phyloP scores from a whole-genome alignment of 2,113 vertebrate species.

The Tupaia tana region DNA sequence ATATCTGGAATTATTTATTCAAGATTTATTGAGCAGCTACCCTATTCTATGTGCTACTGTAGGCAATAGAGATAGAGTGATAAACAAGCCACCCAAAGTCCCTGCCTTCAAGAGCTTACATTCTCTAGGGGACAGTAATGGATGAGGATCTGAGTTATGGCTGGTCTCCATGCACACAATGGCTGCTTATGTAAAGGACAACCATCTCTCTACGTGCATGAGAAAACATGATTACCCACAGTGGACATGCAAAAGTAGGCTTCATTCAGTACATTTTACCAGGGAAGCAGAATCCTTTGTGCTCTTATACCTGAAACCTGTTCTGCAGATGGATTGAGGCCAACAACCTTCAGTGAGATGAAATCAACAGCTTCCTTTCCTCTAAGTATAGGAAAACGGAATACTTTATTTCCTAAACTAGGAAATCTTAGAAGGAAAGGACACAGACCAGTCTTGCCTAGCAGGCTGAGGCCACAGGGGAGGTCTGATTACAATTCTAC shows the following conservation, averaged over 20 bases:
- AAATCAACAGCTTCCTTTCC: background rate
- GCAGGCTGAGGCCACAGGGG: too few species aligned
- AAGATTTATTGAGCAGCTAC: background rate
- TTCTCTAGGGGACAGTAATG: background rate
- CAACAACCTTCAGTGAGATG: background rate
- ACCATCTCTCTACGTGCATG: background rate
- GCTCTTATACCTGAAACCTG: background rate
- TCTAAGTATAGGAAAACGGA: background rate
- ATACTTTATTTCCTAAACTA: constrained; percentile 17
- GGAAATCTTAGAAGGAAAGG: background rate
- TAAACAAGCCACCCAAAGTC: background rate
- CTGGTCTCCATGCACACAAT: background rate
- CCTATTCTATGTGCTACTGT: background rate
- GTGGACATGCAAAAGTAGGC: background rate
- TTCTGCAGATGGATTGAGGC: background rate
- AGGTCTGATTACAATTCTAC: too few species aligned
- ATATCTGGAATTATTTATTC: background rate
- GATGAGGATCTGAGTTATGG: background rate
- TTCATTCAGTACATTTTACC: background rate
- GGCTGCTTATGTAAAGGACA: background rate
- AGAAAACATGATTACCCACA: background rate
- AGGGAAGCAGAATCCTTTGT: background rate
- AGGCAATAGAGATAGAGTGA: background rate
- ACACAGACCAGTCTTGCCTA: too few species aligned
- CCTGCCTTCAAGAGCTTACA: background rate